Conservation (phyloP, 2,888 invertebrate genomes). For the Synanthedon formicaeformis region DNA sequence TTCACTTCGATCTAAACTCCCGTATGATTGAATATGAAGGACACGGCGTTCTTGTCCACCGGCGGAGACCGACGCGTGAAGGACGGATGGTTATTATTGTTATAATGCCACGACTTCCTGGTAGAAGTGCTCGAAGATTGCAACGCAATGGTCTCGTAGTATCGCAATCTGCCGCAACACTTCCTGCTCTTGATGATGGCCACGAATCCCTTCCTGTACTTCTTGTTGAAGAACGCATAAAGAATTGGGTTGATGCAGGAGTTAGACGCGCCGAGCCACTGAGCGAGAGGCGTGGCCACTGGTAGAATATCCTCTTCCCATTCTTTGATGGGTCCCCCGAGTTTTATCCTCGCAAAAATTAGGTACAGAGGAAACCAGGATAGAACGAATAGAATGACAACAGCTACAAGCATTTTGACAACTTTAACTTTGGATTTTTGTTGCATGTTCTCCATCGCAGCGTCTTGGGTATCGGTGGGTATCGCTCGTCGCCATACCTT, state of each 20-base stretch:
- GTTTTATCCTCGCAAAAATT: slow-evolving; percentile 88
- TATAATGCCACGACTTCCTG: slow-evolving; percentile 87
- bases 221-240: slow-evolving; percentile 95
- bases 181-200: slow-evolving; percentile 88
- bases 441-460: slow-evolving; percentile 91
- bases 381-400: slow-evolving; percentile 91
- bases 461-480: slow-evolving; percentile 91
- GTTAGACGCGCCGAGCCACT: slow-evolving; percentile 93
- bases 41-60: slow-evolving; percentile 60
- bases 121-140: slow-evolving; percentile 89
- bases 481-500: slow-evolving; percentile 90
- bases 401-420: slow-evolving; percentile 93
- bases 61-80: slow-evolving; percentile 69
- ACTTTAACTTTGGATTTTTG: slow-evolving; percentile 95
- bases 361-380: slow-evolving; percentile 94
- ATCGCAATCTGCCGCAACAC: slow-evolving; percentile 86
- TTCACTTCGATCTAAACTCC: slow-evolving; percentile 68
- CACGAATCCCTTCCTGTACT: slow-evolving; percentile 90
- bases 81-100: slow-evolving; percentile 74
- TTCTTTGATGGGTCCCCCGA: slow-evolving; percentile 79
- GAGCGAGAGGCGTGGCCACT: slow-evolving; percentile 87
- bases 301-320: slow-evolving; percentile 86
- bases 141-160: slow-evolving; percentile 88
- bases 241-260: slow-evolving; percentile 96
- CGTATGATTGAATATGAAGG: slow-evolving; percentile 78